Percentiles rank a stretch among this genome's conserved stretches.
Conservation (phyloP, 1,140 invertebrate species). For the Macrostomum lignano region DNA sequence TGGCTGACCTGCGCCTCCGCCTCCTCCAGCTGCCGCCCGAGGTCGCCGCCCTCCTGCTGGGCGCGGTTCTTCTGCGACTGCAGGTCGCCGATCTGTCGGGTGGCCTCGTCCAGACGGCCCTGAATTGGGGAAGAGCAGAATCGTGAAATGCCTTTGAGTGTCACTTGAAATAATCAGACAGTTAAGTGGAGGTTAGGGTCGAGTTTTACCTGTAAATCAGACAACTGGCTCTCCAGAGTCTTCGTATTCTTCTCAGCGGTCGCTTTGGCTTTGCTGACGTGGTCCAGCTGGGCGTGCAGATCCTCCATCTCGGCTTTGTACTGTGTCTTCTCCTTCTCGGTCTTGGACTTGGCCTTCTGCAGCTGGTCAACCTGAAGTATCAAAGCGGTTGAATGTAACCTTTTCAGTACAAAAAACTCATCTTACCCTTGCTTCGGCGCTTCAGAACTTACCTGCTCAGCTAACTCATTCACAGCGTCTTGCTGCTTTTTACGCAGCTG, state of each 20-base stretch:
- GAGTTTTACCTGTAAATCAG: slow-evolving; percentile 70
- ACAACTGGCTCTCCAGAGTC: slow-evolving; percentile 66
- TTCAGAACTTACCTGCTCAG: slow-evolving; percentile 89
- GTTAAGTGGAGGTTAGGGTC: slow-evolving; percentile 78
- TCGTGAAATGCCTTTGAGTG: slow-evolving; percentile 3
- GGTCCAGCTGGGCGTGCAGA: slow-evolving; percentile 46
- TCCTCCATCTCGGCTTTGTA: slow-evolving; percentile 75
- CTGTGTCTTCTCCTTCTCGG: slow-evolving; percentile 77
- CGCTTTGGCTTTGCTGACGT: slow-evolving; percentile 75
- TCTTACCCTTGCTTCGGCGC: no score
- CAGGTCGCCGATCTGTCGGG: slow-evolving; percentile 16
- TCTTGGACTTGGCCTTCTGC: slow-evolving; percentile 92
- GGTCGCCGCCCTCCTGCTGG: slow-evolving; percentile 73
- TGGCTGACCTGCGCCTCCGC: slow-evolving; percentile 82
- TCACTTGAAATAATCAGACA: no score
- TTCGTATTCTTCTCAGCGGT: slow-evolving; percentile 73
- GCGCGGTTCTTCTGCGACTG: slow-evolving; percentile 14
- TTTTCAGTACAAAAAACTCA: no score
- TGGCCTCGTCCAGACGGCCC: slow-evolving; percentile 43
- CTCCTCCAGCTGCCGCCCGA: slow-evolving; percentile 63
- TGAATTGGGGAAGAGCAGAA: slow-evolving; percentile 6
- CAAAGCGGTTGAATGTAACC: no score
- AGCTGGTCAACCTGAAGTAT: slow-evolving; percentile 97
- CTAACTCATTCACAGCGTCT: slow-evolving; percentile 71
- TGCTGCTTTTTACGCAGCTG: slow-evolving; percentile 96